Base-by-base conservation (phyloP, 2,888 invertebrate genomes). In the Sclerodermus sp. region DNA sequence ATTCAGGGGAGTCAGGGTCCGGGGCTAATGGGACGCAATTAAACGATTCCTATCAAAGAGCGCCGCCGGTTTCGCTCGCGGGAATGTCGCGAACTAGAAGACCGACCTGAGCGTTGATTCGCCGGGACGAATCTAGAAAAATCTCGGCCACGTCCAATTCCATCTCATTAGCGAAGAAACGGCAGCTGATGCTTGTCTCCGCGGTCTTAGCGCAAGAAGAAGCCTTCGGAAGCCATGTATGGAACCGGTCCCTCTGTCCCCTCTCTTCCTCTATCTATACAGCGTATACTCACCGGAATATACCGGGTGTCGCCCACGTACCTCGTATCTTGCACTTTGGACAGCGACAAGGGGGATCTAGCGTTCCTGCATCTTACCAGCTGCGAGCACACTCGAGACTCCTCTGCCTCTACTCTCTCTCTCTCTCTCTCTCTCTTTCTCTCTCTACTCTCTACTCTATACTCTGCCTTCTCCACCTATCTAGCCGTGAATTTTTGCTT, bases 61-160 rank as follows among this genome's bases (percentile, higher is more conserved):
- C 68, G 67, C 73, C 74, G 77, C 76, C 72, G 55, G 70, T 71
- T 69, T 68, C 67, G 67, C 66, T 64, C 71, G 71, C 74, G 74
- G 68, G 75, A 75, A 75, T 74, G 75, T 72, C 73, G 73, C 71
- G 74, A 71, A 69, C 74, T 72, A 71, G 70, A 67, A 60, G 66
- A 59, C 59, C 39, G 55, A 43, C 46, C 51, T 41, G 55, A 52
- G 51, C 51, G 48, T 43, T 43, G 51, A 51, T 39, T 47, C 56
- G 42, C 45, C 48, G 54, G 44, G 40, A 31, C 51, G 66, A 70
- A 70, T 76, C 72, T 76, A 78, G 77, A 78, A 77, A 78, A 78
- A 78, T 78, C 77, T 74, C 71, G 76, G 72, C 75, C 76, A 72
- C 76, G 76, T 77, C 76, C 77, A 77, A 78, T 78, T 78, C 76